A percentile compares a stretch with the other conserved stretches of the same genome.
These are phyloP conservation scores for Halictus quadricinctus DNA, from an alignment of 2,888 invertebrate genomes.

Conservation along the genomic window DNA sequence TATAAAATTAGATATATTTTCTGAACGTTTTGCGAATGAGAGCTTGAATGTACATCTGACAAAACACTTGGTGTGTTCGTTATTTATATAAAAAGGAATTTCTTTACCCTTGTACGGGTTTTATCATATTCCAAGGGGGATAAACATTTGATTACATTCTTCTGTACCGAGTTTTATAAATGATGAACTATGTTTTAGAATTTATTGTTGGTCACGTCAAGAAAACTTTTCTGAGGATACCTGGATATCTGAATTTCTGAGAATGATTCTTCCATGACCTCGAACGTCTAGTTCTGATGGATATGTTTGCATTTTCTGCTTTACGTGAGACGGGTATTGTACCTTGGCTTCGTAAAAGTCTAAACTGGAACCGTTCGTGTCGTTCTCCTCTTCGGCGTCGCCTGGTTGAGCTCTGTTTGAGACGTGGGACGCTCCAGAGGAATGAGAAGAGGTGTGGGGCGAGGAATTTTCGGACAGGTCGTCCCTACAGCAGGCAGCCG, in stretches of 20 bases:
- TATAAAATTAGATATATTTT: too few relatives aligned
- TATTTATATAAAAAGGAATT: too few relatives aligned
- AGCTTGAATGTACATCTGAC: too few relatives aligned
- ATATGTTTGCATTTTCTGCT: background rate
- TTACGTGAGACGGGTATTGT: background rate
- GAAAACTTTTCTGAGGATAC: background rate
- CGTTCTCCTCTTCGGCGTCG: slow-evolving; percentile 74
- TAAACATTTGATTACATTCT: background rate
- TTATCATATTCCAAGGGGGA: background rate
- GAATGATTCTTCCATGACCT: background rate
- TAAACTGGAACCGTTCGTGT: slow-evolving; percentile 77
- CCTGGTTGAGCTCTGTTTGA: slow-evolving; percentile 75
- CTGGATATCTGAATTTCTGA: background rate
- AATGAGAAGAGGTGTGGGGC: slow-evolving; percentile 76
- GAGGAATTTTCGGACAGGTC: slow-evolving; percentile 80
- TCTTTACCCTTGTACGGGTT: background rate
- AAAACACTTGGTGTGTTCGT: too few relatives aligned
- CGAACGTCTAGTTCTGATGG: background rate
- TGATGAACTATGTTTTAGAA: background rate
- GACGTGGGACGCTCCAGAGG: slow-evolving; percentile 73
- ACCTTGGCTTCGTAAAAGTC: slow-evolving; percentile 79
- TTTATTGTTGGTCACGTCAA: background rate
- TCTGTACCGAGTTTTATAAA: background rate
- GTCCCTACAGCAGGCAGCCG: slow-evolving; percentile 81
- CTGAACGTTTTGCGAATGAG: too few relatives aligned